phyloP scores from a whole-genome alignment of 2,797 vertebrate species.

The Acrocephalus scirpaceus region DNA sequence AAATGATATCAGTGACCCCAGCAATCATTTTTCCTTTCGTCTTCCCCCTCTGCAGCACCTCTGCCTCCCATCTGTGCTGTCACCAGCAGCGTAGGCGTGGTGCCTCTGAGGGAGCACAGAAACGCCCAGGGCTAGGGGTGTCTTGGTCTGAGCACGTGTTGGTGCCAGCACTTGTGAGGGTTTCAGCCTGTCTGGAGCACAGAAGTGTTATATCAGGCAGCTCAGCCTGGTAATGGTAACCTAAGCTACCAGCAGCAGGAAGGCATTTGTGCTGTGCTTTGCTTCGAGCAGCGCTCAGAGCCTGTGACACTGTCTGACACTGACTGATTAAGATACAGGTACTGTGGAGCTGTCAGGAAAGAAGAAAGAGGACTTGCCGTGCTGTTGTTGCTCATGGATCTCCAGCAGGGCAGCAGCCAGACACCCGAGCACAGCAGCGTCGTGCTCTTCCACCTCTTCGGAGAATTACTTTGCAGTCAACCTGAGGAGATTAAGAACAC shows the following conservation, averaged over 20 bases:
- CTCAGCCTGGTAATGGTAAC: conserved; percentile 30
- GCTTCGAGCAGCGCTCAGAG: conserved; percentile 14
- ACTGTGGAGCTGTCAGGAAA: conserved; percentile 33
- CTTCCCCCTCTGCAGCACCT: background rate
- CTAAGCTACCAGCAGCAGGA: conserved; percentile 60
- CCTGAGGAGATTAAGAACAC: background rate
- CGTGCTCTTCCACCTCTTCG: conserved; percentile 3
- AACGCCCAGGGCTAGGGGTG: background rate
- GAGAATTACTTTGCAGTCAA: conserved; percentile 33
- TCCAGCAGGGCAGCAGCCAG: conserved; percentile 53
- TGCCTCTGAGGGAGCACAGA: background rate
- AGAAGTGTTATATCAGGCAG: background rate
- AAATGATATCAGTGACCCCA: background rate
- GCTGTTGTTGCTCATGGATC: conserved; percentile 21
- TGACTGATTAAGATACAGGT: conserved; percentile 53
- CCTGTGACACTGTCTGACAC: conserved; percentile 57
- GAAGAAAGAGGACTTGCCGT: conserved; percentile 27
- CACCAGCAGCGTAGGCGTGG: background rate
- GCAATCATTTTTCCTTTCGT: background rate
- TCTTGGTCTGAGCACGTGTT: background rate
- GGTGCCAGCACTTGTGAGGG: background rate
- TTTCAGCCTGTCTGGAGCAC: conserved; percentile 12
- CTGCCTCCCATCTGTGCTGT: background rate
- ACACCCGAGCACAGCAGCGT: background rate
- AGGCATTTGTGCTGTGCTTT: conserved; percentile 30